These are phyloP conservation scores for Arenicola marina DNA, from an alignment of 2,888 invertebrate genomes.

Conservation along the genomic window DNA sequence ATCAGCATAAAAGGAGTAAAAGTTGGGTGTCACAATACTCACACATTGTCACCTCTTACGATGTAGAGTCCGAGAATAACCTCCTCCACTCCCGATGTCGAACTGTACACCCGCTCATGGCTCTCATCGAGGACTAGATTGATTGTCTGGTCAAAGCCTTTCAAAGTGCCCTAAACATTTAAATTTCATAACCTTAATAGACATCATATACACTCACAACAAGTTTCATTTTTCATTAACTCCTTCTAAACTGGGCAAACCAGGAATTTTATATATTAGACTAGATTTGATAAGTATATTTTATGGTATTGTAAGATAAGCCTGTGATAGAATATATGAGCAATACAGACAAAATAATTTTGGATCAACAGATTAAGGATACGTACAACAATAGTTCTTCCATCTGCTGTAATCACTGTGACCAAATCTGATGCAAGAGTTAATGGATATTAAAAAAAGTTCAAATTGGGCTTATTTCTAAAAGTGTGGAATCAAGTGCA, in stretches of 20 bases:
- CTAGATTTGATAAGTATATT: too few species aligned
- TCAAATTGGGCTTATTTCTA: too few species aligned
- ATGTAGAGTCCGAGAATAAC: slow-evolving; percentile 97
- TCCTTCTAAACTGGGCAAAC: too few species aligned
- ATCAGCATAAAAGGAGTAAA: not conserved
- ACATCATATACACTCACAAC: too few species aligned
- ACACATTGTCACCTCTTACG: slow-evolving; percentile 97
- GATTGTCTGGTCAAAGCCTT: slow-evolving; percentile 99
- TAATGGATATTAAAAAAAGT: too few species aligned
- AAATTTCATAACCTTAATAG: too few species aligned
- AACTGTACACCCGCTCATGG: slow-evolving; percentile 96
- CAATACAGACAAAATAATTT: not conserved
- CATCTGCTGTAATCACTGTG: slow-evolving; percentile 82
- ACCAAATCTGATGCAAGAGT: slow-evolving; percentile 26
- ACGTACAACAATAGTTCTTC: slow-evolving; percentile 87
- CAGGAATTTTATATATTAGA: too few species aligned
- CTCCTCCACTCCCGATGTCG: slow-evolving; percentile 87
- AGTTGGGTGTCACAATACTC: too few species aligned
- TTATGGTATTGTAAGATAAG: not conserved
- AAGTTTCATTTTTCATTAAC: too few species aligned
- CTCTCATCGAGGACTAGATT: slow-evolving; percentile 97
- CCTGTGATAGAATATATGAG: slow-evolving; percentile 2
- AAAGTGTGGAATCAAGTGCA: too few species aligned
- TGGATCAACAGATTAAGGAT: not conserved
- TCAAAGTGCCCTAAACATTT: slow-evolving; percentile 80